Conservation (phyloP, 2,797 vertebrate genomes). For the Cirrhinus molitorella region DNA sequence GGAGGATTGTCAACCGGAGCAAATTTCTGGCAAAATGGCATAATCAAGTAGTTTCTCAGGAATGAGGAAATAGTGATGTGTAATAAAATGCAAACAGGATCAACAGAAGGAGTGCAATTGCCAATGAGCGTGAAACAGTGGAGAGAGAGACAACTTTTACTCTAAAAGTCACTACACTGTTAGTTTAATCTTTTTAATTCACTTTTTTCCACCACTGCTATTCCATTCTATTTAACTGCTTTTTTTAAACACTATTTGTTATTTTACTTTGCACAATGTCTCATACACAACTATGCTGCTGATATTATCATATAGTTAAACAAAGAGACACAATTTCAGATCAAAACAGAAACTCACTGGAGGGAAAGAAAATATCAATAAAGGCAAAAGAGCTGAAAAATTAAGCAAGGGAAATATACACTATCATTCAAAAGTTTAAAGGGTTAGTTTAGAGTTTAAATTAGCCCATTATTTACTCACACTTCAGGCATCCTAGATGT, state of each 20-base stretch:
- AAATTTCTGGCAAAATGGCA: conserved; percentile 38
- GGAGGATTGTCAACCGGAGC: conserved; percentile 26
- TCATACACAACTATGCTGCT: neutral
- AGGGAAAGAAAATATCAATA: neutral
- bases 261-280: neutral
- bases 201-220: neutral
- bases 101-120: conserved; percentile 3
- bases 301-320: neutral
- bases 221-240: neutral
- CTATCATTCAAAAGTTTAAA: too few species aligned
- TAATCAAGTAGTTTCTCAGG: conserved; percentile 47
- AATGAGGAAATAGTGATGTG: conserved; percentile 40
- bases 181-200: neutral
- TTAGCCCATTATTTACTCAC: too few species aligned
- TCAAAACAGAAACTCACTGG: neutral
- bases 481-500: too few species aligned
- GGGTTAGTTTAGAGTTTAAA: too few species aligned
- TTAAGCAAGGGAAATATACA: neutral
- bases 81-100: conserved; percentile 54
- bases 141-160: conserved; percentile 2
- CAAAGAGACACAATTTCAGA: too few species aligned
- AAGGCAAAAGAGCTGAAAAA: neutral
- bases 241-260: neutral
- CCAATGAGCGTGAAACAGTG: neutral
- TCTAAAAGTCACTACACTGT: neutral